Percentiles rank a stretch among this genome's conserved stretches.
Conservation (phyloP, 2,888 invertebrate genomes). For the Apocheima hispidaria region DNA sequence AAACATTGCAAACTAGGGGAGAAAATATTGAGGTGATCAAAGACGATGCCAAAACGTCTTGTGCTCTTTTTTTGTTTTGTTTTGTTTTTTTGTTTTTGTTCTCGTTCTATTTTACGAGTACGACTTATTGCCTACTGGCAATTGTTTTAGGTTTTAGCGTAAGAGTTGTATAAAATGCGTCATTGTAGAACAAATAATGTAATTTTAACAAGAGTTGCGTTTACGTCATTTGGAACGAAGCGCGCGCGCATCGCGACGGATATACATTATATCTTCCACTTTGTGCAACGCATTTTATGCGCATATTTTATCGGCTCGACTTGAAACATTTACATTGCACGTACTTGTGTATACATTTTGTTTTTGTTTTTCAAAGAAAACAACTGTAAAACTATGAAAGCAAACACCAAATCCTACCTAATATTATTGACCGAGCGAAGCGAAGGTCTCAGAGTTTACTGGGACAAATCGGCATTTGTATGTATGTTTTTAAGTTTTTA, state of each 20-base stretch:
- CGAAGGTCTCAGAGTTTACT: no score
- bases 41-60: constrained; percentile 20
- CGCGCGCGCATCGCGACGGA: constrained; percentile 3
- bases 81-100: constrained; percentile 7
- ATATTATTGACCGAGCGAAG: no score
- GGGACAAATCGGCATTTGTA: no score
- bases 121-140: constrained; percentile 11
- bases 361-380: constrained; percentile 18
- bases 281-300: constrained; percentile 27
- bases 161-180: constrained; percentile 26
- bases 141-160: constrained; percentile 12
- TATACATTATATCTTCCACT: constrained; percentile 5
- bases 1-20: constrained; percentile 29
- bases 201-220: constrained; percentile 11
- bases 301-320: constrained; percentile 29
- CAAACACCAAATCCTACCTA: no score
- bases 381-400: not conserved
- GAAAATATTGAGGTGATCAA: constrained; percentile 21
- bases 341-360: constrained; percentile 30
- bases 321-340: constrained; percentile 32
- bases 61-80: constrained; percentile 7
- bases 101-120: constrained; percentile 19
- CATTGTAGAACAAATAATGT: constrained; percentile 25
- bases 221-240: constrained; percentile 25
- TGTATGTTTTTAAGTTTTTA: no score